Percentiles rank a stretch among this genome's conserved stretches.
phyloP scores from a whole-genome alignment of 2,888 invertebrate species.

The Andrena fulva region DNA sequence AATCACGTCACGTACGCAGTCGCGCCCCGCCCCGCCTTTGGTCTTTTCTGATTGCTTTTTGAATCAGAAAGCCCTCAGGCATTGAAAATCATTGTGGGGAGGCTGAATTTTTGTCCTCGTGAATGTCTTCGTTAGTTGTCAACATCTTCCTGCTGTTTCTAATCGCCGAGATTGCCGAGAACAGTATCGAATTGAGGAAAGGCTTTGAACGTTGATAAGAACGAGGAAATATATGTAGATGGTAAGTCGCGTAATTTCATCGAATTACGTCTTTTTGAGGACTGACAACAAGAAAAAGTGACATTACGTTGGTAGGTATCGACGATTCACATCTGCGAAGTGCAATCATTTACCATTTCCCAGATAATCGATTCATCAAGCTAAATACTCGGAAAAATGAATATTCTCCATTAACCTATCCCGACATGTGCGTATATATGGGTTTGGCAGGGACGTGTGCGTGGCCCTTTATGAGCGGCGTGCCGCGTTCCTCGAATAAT shows the following conservation, averaged over 20 bases:
- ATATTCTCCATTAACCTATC: neutral
- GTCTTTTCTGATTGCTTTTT: conserved; percentile 61
- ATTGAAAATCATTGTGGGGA: conserved; percentile 19
- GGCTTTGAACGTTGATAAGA: too few species aligned
- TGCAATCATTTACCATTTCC: too few species aligned
- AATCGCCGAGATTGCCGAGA: too few species aligned
- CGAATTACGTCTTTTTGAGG: too few species aligned
- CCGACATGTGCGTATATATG: neutral
- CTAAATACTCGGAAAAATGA: neutral
- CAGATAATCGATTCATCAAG: too few species aligned
- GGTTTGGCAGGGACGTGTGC: neutral
- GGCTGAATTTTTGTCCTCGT: conserved; percentile 3
- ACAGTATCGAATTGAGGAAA: neutral
- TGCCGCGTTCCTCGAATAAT: conserved; percentile 79
- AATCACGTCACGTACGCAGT: conserved; percentile 64
- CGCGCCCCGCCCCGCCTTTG: conserved; percentile 52
- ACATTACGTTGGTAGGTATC: too few species aligned
- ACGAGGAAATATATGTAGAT: too few species aligned
- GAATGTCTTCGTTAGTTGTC: conserved; percentile 26
- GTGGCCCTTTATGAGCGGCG: conserved; percentile 4
- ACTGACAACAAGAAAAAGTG: too few species aligned
- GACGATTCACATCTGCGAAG: too few species aligned
- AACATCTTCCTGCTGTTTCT: neutral
- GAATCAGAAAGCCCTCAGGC: conserved; percentile 42
- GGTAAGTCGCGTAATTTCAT: too few species aligned